phyloP scores from a whole-genome alignment of 1,140 invertebrate genomes.

The Eriosoma lanigerum region DNA sequence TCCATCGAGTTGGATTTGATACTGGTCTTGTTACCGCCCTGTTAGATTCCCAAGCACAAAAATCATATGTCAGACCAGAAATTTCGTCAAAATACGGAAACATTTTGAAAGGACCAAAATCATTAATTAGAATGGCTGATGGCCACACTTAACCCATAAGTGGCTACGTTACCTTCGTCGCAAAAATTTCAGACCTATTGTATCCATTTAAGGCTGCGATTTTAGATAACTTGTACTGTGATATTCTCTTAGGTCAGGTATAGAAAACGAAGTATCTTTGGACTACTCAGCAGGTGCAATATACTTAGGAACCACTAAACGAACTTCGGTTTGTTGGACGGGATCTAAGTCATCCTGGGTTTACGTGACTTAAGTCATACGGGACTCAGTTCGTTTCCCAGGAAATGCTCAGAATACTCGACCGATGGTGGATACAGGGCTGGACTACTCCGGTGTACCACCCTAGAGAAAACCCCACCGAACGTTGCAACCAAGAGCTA shows the following conservation, averaged over 20 bases:
- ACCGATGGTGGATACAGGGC: background rate
- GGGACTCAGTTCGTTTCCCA: background rate
- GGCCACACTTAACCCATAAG: background rate
- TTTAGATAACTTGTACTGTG: background rate
- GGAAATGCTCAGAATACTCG: too few species aligned
- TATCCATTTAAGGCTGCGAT: background rate
- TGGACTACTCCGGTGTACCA: background rate
- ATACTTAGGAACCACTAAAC: background rate
- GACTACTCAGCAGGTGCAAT: background rate
- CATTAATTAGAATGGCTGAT: constrained; percentile 1
- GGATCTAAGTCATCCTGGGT: too few species aligned
- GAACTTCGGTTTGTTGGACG: constrained; percentile 1
- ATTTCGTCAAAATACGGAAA: background rate
- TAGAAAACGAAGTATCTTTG: background rate
- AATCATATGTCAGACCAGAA: background rate
- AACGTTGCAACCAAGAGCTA: background rate
- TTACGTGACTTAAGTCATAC: too few species aligned
- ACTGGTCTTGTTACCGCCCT: background rate
- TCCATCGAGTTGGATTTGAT: background rate
- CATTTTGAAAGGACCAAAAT: background rate
- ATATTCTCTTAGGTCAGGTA: background rate
- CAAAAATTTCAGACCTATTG: background rate
- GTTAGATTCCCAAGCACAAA: background rate
- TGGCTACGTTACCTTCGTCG: background rate
- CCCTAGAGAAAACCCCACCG: background rate